Base-by-base conservation (phyloP, 2,888 invertebrate species). In the Tetanocera ferruginea region DNA sequence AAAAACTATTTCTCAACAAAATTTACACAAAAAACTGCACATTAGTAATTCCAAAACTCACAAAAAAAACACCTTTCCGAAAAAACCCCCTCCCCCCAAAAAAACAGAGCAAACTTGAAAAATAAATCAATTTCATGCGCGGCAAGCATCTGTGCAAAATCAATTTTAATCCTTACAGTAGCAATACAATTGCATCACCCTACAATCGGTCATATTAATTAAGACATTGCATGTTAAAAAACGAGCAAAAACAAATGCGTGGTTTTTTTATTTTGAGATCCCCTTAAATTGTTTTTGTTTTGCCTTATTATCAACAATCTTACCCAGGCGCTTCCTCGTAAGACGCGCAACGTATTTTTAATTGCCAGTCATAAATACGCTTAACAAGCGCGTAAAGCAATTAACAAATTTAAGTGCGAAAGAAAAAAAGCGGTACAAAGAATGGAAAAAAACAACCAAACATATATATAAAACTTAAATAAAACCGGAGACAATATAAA, bases 301-400 rank as follows among this genome's bases (percentile, higher is more conserved):
- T 11, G 52, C 70, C 19, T 1, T 31, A 25, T 17, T 31, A 60
- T 37, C 69, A 69, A 52, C 70, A 51, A 25, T 51, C 23, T 23
- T 43, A 11, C 9, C 23, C 51, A 52, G 31, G 76, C 71, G 70
- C 73, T 74, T 73, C 77, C 69, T 77, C 67, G 69, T 62, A 34
- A 69, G 79, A 77, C 80, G 83, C 81, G 79, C 83, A 85, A 86
- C 86, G 85, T 84, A 86, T 84, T 86, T 84, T 86, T 85, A 86
- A 86, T 86, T 83, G 80, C 81, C 81, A 66, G 37, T 66, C 67
- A 70, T 73, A 77, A 80, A 79, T 43, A 73, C 52, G 66, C 57
- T 76, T 80, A 51, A 71, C 49, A 25, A 28, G 49, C 31, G 37
- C 43, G 57, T 43, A 52, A 37, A 82, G 82, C 83, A 85, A 84